Evolutionary conservation across 2,797 vertebrate genomes (phyloP).

Genomic region (Acanthornis magna): DNA sequence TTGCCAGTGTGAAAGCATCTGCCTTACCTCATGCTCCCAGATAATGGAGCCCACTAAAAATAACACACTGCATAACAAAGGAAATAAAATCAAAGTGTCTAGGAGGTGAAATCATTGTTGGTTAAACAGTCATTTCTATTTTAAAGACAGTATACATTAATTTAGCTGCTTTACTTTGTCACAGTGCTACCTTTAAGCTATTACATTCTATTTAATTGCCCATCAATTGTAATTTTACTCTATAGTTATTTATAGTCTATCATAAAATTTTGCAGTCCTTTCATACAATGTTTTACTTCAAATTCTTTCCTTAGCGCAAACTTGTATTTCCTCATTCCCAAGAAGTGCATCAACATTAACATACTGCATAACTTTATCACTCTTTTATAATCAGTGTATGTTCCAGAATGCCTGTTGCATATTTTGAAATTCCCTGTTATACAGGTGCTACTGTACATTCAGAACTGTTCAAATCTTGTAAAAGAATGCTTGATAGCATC

Average conservation of each 20-base stretch:
- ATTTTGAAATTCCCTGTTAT: neutral
- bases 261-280: neutral
- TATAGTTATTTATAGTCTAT: neutral
- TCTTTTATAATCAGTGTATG: neutral
- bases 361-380: neutral
- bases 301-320: neutral
- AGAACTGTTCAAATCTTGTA: neutral
- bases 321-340: neutral
- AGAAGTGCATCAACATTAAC: neutral
- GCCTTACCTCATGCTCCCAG: neutral
- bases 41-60: neutral
- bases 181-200: neutral
- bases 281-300: neutral
- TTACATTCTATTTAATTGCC: neutral
- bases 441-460: neutral
- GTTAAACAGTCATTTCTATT: neutral
- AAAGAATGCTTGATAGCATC: neutral
- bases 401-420: neutral
- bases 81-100: neutral
- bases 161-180: neutral
- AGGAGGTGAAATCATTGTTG: neutral
- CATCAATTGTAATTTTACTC: neutral
- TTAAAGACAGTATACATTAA: neutral
- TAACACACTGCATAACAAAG: neutral
- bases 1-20: neutral